Evolutionary conservation across 2,888 invertebrate species (phyloP).

Genomic region (Melanostoma mellinum): DNA sequence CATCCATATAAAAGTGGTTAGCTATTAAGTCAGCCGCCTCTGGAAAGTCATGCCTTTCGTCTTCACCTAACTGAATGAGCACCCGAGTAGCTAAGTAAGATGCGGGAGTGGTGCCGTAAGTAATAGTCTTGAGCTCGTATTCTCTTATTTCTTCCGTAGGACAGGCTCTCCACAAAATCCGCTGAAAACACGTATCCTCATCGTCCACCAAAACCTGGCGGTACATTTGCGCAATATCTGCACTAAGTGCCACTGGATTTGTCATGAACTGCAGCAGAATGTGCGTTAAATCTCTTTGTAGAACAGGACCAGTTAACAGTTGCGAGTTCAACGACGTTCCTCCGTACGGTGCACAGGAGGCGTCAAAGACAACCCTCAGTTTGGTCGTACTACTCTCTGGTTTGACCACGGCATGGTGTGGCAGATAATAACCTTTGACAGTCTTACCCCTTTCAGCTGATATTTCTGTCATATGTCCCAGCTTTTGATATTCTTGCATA

Average conservation of each 20-base stretch:
- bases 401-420: too few species aligned
- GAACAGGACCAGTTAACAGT: constrained; percentile 26
- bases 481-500: constrained; percentile 47
- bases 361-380: too few species aligned
- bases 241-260: constrained; percentile 46
- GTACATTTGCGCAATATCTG: constrained; percentile 65
- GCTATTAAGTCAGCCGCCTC: neutral
- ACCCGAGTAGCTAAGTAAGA: constrained; percentile 52
- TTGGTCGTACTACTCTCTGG: too few species aligned
- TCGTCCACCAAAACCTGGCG: constrained; percentile 41
- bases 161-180: constrained; percentile 49
- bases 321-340: constrained; percentile 34
- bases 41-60: neutral
- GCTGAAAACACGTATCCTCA: constrained; percentile 44
- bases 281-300: constrained; percentile 36
- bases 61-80: constrained; percentile 15
- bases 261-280: constrained; percentile 44
- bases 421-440: too few species aligned
- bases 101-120: constrained; percentile 39
- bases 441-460: constrained; percentile 5
- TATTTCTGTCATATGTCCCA: constrained; percentile 42
- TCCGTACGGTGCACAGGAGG: constrained; percentile 18
- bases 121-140: constrained; percentile 50
- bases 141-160: constrained; percentile 38
- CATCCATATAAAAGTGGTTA: too few species aligned